Base-by-base conservation (phyloP, 2,888 invertebrate genomes). In the Mythimna loreyi region DNA sequence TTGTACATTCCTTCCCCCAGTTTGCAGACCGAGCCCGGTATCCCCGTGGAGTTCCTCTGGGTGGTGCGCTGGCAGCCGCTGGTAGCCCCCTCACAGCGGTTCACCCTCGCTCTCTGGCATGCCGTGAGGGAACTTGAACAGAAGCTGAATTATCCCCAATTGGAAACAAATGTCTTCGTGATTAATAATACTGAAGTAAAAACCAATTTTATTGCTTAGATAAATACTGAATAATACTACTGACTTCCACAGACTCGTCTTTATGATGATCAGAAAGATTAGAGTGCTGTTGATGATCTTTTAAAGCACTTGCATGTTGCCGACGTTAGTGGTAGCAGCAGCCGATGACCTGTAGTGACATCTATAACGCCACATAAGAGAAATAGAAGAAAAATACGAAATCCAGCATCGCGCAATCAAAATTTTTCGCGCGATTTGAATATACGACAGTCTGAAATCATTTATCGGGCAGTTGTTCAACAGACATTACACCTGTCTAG, bases 101-200 rank as follows among this genome's bases (percentile, higher is more conserved):
- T 90, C 45, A 92, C 89, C 0, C 63, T 93, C 3, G 74, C 88
- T 13, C 72, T 93, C 19, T 93, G 93, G 93, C 76, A 85, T 16
- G 82, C 87, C 0, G 87, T 91, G 4, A 81, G 92, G 1, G 80
- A 78, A 3, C 84, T 93, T 7, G 92, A 93, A 66, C 82, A 77
- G 1, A 83, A 87, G 3, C 80, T 93, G n/a, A 92, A 93, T 47
- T 78, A 62, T 1, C 82, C 80, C 0, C 92, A 87, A 71, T 66
- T 86, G 0, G 92, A 92, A 21, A 86, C 88, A 0, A 86, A 86
- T n/a, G 88, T 90, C 23, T 93, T 87, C 61, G 36, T 91, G 57
- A 92, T 93, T 50, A 81, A 91, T 4, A 89, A 93, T 61, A 81
- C 83, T 52, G 89, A 92, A 72, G 92, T 92, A 80, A 16, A 21